Evolutionary conservation across 2,888 invertebrate genomes (phyloP), one percentile per base, ranked within the genome.

Genomic region (Epiblema foenella): DNA sequence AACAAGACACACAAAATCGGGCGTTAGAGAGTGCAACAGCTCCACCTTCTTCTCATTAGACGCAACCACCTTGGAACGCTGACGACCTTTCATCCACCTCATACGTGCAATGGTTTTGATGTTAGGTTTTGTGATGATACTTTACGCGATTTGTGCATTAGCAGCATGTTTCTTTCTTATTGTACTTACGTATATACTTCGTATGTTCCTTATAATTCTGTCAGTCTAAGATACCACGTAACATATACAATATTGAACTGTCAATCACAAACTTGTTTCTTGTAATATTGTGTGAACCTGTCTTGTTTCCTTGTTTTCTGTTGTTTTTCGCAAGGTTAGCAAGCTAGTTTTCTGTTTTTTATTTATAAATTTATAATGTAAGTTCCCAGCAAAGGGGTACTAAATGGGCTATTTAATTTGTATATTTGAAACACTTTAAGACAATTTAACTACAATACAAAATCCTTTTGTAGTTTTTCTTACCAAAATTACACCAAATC

Each of bases 81-180:
- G n/a, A n/a, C n/a, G n/a, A n/a, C n/a, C n/a, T n/a, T n/a, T n/a
- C n/a, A n/a, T n/a, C n/a, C n/a, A n/a, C n/a, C n/a, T n/a, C n/a
- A n/a, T n/a, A n/a, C n/a, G n/a, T 39, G 17, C 52, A 37, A 33
- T 51, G 12, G 37, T 20, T 33, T 54, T 39, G n/a, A n/a, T n/a
- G n/a, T n/a, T n/a, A 9, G 20, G 37, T 64, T 64, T 64, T 51
- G 18, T 64, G 20, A 37, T 37, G 15, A 37, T n/a, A 20, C 18
- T 49, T 18, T 11, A 63, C 64, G 39, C 64, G 20, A n/a, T 39
- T 52, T 54, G 24, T 54, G 39, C 64, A 64, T 64, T 54, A 64
- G 64, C 39, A n/a, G 18, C n/a, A 10, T 51, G 18, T 15, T 64
- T 52, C n/a, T 20, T 24, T 18, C n/a, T 11, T 54, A 3, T 4